These are phyloP conservation scores for Hydrocynus forskahlii DNA, from an alignment of 2,797 vertebrate species.

Conservation along the genomic window DNA sequence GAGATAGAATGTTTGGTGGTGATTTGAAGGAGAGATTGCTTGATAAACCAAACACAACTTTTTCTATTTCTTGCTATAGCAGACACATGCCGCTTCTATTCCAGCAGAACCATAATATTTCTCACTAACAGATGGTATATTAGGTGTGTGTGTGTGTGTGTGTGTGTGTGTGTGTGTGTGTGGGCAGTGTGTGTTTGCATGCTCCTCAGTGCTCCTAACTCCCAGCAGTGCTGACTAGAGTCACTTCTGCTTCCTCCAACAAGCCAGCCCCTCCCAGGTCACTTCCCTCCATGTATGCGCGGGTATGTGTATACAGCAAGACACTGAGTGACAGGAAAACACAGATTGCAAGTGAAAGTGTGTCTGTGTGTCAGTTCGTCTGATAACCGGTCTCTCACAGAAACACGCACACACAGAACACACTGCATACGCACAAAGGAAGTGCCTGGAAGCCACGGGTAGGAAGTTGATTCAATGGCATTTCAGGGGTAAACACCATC, in stretches of 20 bases:
- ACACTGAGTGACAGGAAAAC: slow-evolving; percentile 48
- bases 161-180: slow-evolving; percentile 22
- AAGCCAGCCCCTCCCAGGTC: slow-evolving; percentile 34
- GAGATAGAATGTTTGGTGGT: too few species aligned
- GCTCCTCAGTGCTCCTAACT: slow-evolving; percentile 45
- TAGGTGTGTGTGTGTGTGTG: slow-evolving; percentile 26
- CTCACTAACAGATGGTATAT: not conserved
- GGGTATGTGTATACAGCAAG: slow-evolving; percentile 17
- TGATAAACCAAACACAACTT: not conserved
- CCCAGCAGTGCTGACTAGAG: slow-evolving; percentile 52
- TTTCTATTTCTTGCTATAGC: not conserved
- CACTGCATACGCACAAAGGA: slow-evolving; percentile 33
- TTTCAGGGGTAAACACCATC: slow-evolving; percentile 43
- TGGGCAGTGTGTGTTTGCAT: slow-evolving; percentile 46
- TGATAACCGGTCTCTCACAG: slow-evolving; percentile 32
- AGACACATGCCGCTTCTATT: not conserved
- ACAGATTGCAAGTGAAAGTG: slow-evolving; percentile 50
- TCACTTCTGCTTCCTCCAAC: slow-evolving; percentile 46
- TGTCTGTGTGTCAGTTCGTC: slow-evolving; percentile 57
- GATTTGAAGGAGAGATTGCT: too few species aligned
- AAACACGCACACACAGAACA: slow-evolving; percentile 4
- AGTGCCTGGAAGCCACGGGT: slow-evolving; percentile 34
- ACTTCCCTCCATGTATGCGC: slow-evolving; percentile 33
- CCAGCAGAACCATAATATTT: slow-evolving; percentile 21
- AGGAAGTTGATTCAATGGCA: slow-evolving; percentile 50